Evolutionary conservation across 2,888 invertebrate species (phyloP), one percentile per base, ranked within the genome.

Genomic region (Nomada ruficornis): DNA sequence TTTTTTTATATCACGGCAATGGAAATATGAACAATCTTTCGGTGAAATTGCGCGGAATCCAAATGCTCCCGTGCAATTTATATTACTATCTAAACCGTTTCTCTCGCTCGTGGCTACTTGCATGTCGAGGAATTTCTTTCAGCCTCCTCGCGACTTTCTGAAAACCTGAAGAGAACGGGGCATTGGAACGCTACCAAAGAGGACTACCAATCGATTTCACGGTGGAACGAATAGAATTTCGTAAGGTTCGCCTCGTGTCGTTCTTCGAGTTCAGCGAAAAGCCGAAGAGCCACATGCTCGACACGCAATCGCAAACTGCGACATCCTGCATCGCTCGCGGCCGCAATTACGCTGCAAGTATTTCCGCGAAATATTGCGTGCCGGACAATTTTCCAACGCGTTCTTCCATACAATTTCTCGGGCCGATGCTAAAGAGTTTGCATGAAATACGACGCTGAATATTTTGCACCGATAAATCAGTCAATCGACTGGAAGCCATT

Each of bases 361-460:
- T 77, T 87, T 87, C 88, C 80, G 84, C 82, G 87, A 86, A 88
- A 84, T 78, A 75, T 87, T 84, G 84, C 87, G 80, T 88, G 87
- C 79, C 54, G 52, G 80, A 72, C 76, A 79, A 80, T 83, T 86
- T 85, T 80, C 83, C 75, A 79, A 54, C 70, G 73, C 78, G 76
- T 77, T 71, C 73, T 57, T 69, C 52, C 36, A 13, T 50, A 57
- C 59, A 15, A 73, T 65, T 77, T 55, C 65, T 42, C 59, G 23
- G 11, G n/a, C 62, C 62, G 70, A 47, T 44, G 82, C 26, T 55
- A 52, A 60, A 23, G 26, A 76, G 57, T 47, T 26, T 42, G 76
- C 70, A 67, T 67, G 62, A 75, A 67, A 74, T 29, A 52, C 26
- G 13, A 3, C 13, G 68, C 18, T 50, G 60, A 73, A 80, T 75